Percentiles rank a stretch among this genome's conserved stretches.
Evolutionary conservation across 1,140 invertebrate species (phyloP).

Genomic region (Galleria mellonella): DNA sequence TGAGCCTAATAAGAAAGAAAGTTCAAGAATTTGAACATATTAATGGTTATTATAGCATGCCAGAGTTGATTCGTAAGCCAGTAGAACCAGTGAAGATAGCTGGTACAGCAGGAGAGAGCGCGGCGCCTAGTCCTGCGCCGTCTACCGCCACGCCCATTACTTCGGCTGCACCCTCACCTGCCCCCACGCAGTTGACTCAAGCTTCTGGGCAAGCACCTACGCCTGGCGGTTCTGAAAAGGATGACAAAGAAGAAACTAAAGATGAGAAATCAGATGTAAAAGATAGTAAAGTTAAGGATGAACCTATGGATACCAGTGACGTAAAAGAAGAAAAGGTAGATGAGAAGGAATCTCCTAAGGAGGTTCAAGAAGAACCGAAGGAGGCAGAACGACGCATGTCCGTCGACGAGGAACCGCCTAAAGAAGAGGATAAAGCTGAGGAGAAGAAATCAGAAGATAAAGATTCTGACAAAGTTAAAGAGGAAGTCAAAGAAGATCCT

Average conservation of each 20-base stretch:
- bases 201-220: constrained; percentile 34
- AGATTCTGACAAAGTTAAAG: constrained; percentile 54
- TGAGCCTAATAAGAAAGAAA: constrained; percentile 99
- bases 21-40: constrained; percentile 99
- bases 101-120: constrained; percentile 73
- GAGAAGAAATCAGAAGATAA: constrained; percentile 60
- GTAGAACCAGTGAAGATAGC: constrained; percentile 79
- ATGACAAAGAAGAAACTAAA: constrained; percentile 65
- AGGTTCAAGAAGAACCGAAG: constrained; percentile 50
- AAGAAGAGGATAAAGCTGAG: constrained; percentile 68
- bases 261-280: constrained; percentile 72
- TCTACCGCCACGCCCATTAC: constrained; percentile 63
- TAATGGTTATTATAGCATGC: constrained; percentile 98
- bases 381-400: constrained; percentile 57
- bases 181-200: constrained; percentile 45
- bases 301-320: constrained; percentile 28
- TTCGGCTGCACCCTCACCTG: constrained; percentile 60
- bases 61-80: constrained; percentile 89
- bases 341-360: constrained; percentile 43
- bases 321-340: constrained; percentile 39
- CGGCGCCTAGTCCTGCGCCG: constrained; percentile 82
- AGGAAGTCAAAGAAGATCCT: constrained; percentile 56
- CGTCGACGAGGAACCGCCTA: constrained; percentile 50
- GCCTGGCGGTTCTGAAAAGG: constrained; percentile 50
- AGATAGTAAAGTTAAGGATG: constrained; percentile 65